A percentile compares a stretch with the other conserved stretches of the same genome.
phyloP scores from a whole-genome alignment of 37 sponge, comb jelly and placozoan species.

The Amphimedon queenslandica region DNA sequence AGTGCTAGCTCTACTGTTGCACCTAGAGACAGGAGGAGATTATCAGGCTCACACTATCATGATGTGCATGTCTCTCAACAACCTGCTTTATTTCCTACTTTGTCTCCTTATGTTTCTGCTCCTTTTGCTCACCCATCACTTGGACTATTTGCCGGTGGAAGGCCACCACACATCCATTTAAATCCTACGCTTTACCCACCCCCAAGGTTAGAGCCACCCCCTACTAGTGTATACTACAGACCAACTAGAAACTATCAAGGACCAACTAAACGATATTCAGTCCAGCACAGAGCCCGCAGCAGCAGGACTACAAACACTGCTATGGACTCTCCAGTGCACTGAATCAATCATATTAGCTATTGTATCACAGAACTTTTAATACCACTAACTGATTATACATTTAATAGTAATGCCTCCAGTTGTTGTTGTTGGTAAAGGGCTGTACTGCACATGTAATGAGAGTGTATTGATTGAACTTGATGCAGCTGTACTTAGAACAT shows the following conservation, averaged over 20 bases:
- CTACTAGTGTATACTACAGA: background rate
- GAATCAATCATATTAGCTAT: no score
- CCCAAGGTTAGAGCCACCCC: slow-evolving; percentile 46
- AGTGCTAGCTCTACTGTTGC: slow-evolving; percentile 1
- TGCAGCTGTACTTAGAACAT: no score
- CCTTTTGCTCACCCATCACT: background rate
- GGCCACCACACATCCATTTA: slow-evolving; percentile 7
- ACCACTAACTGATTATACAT: no score
- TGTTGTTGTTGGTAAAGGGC: no score
- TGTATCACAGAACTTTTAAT: no score
- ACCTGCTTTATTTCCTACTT: background rate
- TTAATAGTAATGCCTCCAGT: no score
- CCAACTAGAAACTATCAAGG: background rate
- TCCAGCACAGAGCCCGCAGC: background rate
- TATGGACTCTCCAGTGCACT: background rate
- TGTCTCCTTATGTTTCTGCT: background rate
- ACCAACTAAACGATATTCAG: slow-evolving; percentile 3
- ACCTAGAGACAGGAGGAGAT: background rate
- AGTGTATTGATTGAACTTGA: no score
- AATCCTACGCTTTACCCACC: slow-evolving; percentile 16
- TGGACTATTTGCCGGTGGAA: background rate
- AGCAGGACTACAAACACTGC: background rate
- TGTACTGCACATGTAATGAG: no score
- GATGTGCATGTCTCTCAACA: background rate
- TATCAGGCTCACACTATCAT: background rate